Evolutionary conservation across 2,888 invertebrate genomes (phyloP).

Genomic region (Brachyptera risi): DNA sequence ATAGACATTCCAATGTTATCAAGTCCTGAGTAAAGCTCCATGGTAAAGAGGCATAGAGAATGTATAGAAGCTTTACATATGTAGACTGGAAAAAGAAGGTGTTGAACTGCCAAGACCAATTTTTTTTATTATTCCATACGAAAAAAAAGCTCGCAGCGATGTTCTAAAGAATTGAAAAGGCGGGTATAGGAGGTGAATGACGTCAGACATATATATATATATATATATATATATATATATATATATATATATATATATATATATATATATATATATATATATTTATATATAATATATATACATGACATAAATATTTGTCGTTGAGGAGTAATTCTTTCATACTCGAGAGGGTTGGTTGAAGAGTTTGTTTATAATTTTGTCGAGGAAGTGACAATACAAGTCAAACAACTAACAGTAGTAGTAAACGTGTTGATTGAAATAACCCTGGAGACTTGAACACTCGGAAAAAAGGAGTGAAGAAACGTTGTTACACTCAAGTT

Average conservation of each 20-base stretch:
- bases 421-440: background rate
- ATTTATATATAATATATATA: no score
- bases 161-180: background rate
- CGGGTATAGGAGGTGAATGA: slow-evolving; percentile 16
- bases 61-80: slow-evolving; percentile 16
- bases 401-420: background rate
- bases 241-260: no score
- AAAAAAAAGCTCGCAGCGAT: background rate
- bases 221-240: no score
- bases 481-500: no score
- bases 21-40: slow-evolving; percentile 18
- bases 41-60: background rate
- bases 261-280: no score
- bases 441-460: no score
- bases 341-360: background rate
- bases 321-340: slow-evolving; percentile 23
- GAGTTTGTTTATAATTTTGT: slow-evolving; percentile 12
- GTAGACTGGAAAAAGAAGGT: slow-evolving; percentile 12
- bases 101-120: slow-evolving; percentile 12
- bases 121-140: background rate
- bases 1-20: slow-evolving; percentile 20
- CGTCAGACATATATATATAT: slow-evolving; percentile 16
- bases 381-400: slow-evolving; percentile 8
- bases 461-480: no score
- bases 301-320: slow-evolving; percentile 27